phyloP scores from a whole-genome alignment of 53 echinoderm and acorn worm genomes.

The Holothuria leucospilota region DNA sequence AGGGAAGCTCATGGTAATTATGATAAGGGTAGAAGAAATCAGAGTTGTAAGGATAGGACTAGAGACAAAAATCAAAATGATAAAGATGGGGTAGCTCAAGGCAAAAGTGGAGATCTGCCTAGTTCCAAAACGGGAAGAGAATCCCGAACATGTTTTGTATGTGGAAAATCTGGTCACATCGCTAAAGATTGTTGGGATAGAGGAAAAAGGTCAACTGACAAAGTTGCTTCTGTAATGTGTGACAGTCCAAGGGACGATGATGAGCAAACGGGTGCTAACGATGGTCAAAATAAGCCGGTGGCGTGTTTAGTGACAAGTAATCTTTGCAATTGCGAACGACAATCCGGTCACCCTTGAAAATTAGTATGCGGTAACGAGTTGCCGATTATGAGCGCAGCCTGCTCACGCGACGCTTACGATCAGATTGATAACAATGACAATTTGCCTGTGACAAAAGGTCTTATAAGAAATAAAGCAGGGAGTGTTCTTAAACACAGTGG shows the following conservation, averaged over 20 bases:
- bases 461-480: conserved; percentile 14
- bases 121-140: not conserved
- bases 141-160: conserved; percentile 42
- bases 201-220: not conserved
- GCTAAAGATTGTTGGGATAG: conserved; percentile 24
- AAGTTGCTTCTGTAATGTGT: not conserved
- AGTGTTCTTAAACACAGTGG: conserved; percentile 67
- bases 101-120: not conserved
- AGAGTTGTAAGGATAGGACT: not conserved
- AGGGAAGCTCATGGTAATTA: conserved; percentile 29
- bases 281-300: not conserved
- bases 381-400: conserved; percentile 53
- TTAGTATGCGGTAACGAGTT: conserved; percentile 44
- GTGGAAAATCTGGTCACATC: conserved; percentile 48
- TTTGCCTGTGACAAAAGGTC: conserved; percentile 63
- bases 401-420: not conserved
- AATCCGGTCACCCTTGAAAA: conserved; percentile 13
- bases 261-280: not conserved
- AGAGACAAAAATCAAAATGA: not conserved
- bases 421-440: not conserved
- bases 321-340: conserved; percentile 32
- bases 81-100: not conserved
- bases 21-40: conserved; percentile 18
- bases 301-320: not conserved
- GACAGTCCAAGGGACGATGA: not conserved